Evolutionary conservation across 1,140 invertebrate genomes (phyloP), one percentile per base, ranked within the genome.

Genomic region (Ips typographus): DNA sequence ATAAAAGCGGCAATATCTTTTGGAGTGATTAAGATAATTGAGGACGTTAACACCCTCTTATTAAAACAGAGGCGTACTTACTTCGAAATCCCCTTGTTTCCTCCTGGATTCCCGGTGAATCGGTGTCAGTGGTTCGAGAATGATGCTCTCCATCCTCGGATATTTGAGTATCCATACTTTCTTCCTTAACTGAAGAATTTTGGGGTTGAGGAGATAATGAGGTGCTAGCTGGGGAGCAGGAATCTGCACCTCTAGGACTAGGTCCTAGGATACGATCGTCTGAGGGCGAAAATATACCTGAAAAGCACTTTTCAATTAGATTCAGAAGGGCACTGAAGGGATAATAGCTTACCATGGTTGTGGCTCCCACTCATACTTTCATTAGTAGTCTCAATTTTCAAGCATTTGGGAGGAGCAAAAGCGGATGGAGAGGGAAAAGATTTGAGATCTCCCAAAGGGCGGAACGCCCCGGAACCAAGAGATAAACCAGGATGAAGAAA

Each of bases 371-470:
- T 74, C 44, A 77, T 70, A 44, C 60, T 70, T 55, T 77, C 75
- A 65, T 72, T 75, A 56, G 73, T 72, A 49, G 80, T 79, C 71
- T 84, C 82, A 63, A 83, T 80, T 74, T 84, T 83, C 7, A 82
- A 75, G 75, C 82, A 83, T 76, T 84, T 84, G n/a, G 80, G 79
- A 4, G 81, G 80, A 40, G 81, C 80, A 60, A 82, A 82, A 36
- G 83, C 82, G 62, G 83, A 85, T 62, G 83, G 83, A 5, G 81
- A 84, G 4, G 83, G 80, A 68, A 84, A 83, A n/a, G 80, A 78
- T 73, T 84, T 84, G n/a, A 80, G 72, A 65, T 81, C 82, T 39
- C 72, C 79, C 71, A 79, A 70, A 22, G 78, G 77, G 22, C 80
- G 74, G 68, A 80, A 80, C 1, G 79, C 77, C 7, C 79, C 76